Evolutionary conservation across 2,888 invertebrate genomes (phyloP).

Genomic region (Ectropis crepuscularia): DNA sequence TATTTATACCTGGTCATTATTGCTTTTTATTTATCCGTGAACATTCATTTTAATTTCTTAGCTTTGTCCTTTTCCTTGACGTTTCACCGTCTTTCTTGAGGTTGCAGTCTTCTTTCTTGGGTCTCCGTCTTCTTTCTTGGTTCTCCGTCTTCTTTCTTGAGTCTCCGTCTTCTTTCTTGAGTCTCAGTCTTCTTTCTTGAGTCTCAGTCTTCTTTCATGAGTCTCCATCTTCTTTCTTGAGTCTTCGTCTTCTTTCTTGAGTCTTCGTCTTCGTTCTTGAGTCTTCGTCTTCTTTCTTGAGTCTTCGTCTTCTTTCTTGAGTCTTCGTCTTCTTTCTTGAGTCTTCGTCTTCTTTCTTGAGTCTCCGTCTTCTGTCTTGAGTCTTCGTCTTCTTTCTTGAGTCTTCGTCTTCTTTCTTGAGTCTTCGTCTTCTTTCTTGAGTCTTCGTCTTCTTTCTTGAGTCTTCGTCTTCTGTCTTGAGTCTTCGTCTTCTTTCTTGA

Average conservation of each 20-base stretch:
- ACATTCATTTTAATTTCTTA: too few relatives aligned
- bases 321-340: conserved; percentile 7
- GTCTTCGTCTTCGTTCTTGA: conserved; percentile 11
- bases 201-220: conserved; percentile 11
- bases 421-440: neutral
- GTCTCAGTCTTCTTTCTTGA: conserved; percentile 11
- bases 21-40: too few relatives aligned
- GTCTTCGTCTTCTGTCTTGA: too few relatives aligned
- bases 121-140: conserved; percentile 9
- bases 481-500: conserved; percentile 26
- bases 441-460: neutral
- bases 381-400: conserved; percentile 2
- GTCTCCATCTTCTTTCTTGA: conserved; percentile 11
- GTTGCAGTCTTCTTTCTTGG: conserved; percentile 22
- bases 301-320: conserved; percentile 5
- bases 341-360: conserved; percentile 8
- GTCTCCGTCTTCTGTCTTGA: conserved; percentile 11
- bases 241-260: conserved; percentile 8
- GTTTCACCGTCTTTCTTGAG: conserved; percentile 3
- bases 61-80: conserved; percentile 20
- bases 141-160: neutral
- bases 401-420: neutral
- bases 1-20: too few relatives aligned
- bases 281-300: conserved; percentile 2
- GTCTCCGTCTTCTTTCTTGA: conserved; percentile 6